Percentiles rank a stretch among this genome's conserved stretches.
These are phyloP conservation scores for Drosophila stalkeri DNA, from an alignment of 2,888 invertebrate genomes.

Conservation along the genomic window DNA sequence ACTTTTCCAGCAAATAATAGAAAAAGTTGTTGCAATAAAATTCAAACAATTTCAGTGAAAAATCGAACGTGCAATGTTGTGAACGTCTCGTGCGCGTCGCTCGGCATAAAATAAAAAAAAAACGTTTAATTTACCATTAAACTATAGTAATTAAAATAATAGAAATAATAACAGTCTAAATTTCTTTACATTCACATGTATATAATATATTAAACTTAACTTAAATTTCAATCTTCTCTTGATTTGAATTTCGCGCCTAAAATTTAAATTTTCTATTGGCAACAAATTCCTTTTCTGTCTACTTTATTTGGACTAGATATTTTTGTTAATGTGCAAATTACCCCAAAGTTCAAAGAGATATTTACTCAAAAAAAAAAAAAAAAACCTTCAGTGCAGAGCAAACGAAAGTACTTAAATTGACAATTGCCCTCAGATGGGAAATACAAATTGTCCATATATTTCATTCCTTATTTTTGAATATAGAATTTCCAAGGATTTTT, in stretches of 20 bases:
- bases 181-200: background rate
- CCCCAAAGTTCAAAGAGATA: background rate
- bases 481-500: background rate
- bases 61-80: slow-evolving; percentile 70
- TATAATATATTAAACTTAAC: too few relatives aligned
- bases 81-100: slow-evolving; percentile 59
- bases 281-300: background rate
- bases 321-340: background rate
- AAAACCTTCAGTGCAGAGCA: background rate
- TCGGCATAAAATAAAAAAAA: slow-evolving; percentile 22
- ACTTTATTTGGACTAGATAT: background rate
- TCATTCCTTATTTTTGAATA: background rate
- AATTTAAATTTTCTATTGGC: background rate
- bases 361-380: too few relatives aligned
- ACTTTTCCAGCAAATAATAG: slow-evolving; percentile 61
- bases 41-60: slow-evolving; percentile 73
- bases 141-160: background rate
- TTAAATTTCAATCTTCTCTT: background rate
- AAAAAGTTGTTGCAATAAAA: slow-evolving; percentile 71
- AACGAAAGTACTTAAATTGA: background rate
- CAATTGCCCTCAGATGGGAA: background rate
- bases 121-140: background rate
- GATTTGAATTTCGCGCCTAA: background rate
- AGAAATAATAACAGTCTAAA: background rate
- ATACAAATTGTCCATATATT: background rate